phyloP scores from a whole-genome alignment of 1,140 invertebrate genomes.

The Drosophila serrata region DNA sequence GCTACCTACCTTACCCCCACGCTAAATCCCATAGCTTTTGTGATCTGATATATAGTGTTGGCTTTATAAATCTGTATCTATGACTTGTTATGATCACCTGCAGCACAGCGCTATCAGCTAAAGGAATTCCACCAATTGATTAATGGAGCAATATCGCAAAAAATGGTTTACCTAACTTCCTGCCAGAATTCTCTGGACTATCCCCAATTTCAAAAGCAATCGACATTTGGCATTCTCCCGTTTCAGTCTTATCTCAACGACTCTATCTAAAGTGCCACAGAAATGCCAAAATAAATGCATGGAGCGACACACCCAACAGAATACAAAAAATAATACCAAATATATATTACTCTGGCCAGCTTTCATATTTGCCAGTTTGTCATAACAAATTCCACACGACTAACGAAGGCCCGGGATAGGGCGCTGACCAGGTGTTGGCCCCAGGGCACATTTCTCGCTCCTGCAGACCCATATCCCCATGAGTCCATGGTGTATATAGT shows the following conservation, averaged over 20 bases:
- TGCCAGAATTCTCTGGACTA: slow-evolving; percentile 10
- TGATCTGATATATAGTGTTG: slow-evolving; percentile 34
- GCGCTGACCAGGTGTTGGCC: slow-evolving; percentile 52
- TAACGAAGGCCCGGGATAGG: slow-evolving; percentile 63
- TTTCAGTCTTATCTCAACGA: slow-evolving; percentile 49
- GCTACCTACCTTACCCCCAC: slow-evolving; percentile 70
- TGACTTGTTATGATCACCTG: slow-evolving; percentile 70
- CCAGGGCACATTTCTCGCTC: slow-evolving; percentile 45
- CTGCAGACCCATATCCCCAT: slow-evolving; percentile 12
- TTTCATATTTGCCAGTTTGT: slow-evolving; percentile 58
- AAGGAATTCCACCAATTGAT: slow-evolving; percentile 39
- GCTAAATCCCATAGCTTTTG: slow-evolving; percentile 32
- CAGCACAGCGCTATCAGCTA: slow-evolving; percentile 31
- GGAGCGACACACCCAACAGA: slow-evolving; percentile 59
- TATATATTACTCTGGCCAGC: slow-evolving; percentile 18
- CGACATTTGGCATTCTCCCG: slow-evolving; percentile 65
- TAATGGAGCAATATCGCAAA: slow-evolving; percentile 22
- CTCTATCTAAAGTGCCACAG: slow-evolving; percentile 68
- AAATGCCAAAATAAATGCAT: slow-evolving; percentile 70
- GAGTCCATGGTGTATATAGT: background rate
- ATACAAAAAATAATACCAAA: slow-evolving; percentile 32
- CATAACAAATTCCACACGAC: slow-evolving; percentile 68
- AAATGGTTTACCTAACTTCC: background rate
- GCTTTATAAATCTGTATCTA: slow-evolving; percentile 63
- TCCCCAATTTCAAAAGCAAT: slow-evolving; percentile 16